These are phyloP conservation scores for Lymantria monacha DNA, from an alignment of 2,888 invertebrate species.

Conservation along the genomic window DNA sequence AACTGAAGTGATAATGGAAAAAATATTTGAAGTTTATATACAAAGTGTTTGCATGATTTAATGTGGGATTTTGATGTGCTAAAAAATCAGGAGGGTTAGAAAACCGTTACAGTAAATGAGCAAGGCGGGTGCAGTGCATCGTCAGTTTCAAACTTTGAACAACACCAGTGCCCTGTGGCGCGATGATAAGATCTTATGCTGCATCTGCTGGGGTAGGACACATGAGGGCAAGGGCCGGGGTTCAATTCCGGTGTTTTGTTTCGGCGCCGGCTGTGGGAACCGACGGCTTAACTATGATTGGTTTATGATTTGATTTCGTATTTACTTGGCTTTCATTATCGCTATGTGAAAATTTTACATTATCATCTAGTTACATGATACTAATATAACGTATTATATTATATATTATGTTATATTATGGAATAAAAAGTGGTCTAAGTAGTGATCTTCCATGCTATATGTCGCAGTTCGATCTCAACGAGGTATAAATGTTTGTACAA, in stretches of 20 bases:
- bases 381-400: too few species aligned
- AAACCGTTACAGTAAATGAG: slow-evolving; percentile 73
- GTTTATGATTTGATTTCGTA: slow-evolving; percentile 67
- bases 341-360: slow-evolving; percentile 20
- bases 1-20: too few species aligned
- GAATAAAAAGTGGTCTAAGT: too few species aligned
- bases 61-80: slow-evolving; percentile 24
- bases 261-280: slow-evolving; percentile 66
- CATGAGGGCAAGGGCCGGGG: slow-evolving; percentile 58
- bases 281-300: slow-evolving; percentile 54
- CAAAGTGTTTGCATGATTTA: slow-evolving; percentile 14
- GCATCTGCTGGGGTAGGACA: slow-evolving; percentile 66
- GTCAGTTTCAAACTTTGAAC: slow-evolving; percentile 61
- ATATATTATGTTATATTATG: too few species aligned
- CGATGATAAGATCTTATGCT: slow-evolving; percentile 70
- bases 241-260: slow-evolving; percentile 71
- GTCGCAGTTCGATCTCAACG: too few species aligned
- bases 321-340: slow-evolving; percentile 35
- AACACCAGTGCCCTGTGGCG: slow-evolving; percentile 71
- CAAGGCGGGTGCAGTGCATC: slow-evolving; percentile 58
- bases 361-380: slow-evolving; percentile 18
- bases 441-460: too few species aligned
- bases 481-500: too few species aligned
- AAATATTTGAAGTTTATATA: slow-evolving; percentile 4
- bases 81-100: slow-evolving; percentile 45